These are phyloP conservation scores for Malurus leucopterus DNA, from an alignment of 2,797 vertebrate genomes.

Conservation along the genomic window DNA sequence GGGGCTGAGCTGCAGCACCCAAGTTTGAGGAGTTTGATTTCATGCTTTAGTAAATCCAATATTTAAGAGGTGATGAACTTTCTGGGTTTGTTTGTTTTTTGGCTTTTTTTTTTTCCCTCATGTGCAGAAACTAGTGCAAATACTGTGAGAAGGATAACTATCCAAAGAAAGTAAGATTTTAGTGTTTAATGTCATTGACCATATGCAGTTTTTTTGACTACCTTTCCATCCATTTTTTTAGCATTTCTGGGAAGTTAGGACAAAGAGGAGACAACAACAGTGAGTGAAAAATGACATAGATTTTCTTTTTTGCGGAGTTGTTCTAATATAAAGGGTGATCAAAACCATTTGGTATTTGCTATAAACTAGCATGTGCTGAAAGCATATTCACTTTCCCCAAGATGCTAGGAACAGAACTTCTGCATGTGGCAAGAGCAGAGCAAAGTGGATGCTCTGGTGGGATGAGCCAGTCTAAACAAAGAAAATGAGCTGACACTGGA, in stretches of 20 bases:
- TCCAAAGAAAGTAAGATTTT: not conserved
- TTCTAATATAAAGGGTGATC: constrained; percentile 19
- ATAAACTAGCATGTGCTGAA: constrained; percentile 19
- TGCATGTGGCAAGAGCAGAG: constrained; percentile 33
- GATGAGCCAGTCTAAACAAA: not conserved
- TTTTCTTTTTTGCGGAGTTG: not conserved
- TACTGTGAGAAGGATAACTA: not conserved
- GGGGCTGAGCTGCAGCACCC: not conserved
- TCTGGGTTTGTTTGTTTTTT: not conserved
- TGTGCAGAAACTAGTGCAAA: not conserved
- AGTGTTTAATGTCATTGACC: not conserved
- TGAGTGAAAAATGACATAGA: constrained; percentile 47
- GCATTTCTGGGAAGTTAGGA: constrained; percentile 61
- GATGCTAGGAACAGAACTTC: not conserved
- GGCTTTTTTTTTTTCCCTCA: not conserved
- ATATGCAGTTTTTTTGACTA: constrained; percentile 46
- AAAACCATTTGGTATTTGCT: not conserved
- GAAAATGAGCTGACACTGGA: constrained; percentile 37
- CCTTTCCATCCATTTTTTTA: constrained; percentile 59
- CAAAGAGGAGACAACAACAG: constrained; percentile 62
- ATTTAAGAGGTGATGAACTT: not conserved
- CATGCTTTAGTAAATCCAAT: not conserved
- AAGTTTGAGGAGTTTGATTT: not conserved
- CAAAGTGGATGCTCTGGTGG: not conserved
- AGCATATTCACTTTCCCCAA: constrained; percentile 4